Base-by-base conservation (phyloP, 2,113 vertebrate species). In the Oncorhynchus masou region DNA sequence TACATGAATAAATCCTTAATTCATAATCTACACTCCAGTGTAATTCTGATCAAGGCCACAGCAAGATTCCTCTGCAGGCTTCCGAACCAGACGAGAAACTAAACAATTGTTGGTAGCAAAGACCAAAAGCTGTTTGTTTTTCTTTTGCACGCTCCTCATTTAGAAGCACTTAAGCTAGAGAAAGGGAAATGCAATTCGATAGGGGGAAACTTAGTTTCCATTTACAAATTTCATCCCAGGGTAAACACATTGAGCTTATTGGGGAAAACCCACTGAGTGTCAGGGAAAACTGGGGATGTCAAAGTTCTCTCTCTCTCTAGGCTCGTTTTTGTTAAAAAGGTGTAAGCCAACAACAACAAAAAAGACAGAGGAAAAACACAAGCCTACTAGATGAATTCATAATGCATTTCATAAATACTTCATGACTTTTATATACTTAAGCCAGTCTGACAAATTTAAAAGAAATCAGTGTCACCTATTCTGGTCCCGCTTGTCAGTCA, bases 371-470 rank as follows among this genome's bases (percentile, higher is more conserved):
- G 7, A 70, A 84, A 89, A 86, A 84, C 83, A 45, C 83, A 86
- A 87, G 68, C 57, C 68, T 65, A 54, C 69, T 22, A 94, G 93
- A 94, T 85, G 91, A 97, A 97, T 54, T 97, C 96, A 98, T 97
- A 98, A 98, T 96, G 94, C 95, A 98, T 98, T 96, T 96, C 96
- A 98, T 98, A 96, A 99, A 99, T 97, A 98, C 95, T 99, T 98
- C 94, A 98, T 97, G 96, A 96, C 54, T 59, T 29, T 92, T 95
- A 87, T 88, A 95, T 96, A 97, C 94, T 96, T 96, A 96, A 96
- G 95, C 95, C 95, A 95, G 95, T 94, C 95, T 95, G 94, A 94
- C 92, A 95, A 93, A 96, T 94, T 13, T 16, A 60, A 45, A 45
- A 45, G 48, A 70, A 89, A 45, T 11, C 9, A 12, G 67, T 97